These are phyloP conservation scores for Steromphala cineraria DNA, from an alignment of 2,888 invertebrate genomes.

Conservation along the genomic window DNA sequence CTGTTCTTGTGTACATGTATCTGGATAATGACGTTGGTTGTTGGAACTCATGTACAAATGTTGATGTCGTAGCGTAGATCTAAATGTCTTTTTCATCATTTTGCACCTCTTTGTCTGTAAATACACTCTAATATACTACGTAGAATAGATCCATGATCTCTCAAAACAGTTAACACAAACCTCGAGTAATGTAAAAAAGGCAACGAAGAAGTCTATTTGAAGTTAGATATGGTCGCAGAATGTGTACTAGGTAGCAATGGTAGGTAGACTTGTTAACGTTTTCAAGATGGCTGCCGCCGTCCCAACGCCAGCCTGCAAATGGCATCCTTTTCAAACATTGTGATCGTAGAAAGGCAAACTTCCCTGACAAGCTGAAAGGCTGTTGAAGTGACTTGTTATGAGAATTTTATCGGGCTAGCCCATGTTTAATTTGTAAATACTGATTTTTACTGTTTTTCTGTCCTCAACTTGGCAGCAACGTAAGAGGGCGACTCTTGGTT, in stretches of 20 bases:
- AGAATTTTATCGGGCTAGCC: conserved; percentile 13
- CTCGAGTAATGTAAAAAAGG: background rate
- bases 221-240: background rate
- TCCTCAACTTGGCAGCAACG: background rate
- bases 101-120: conserved; percentile 1
- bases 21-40: too few species aligned
- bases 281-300: conserved; percentile 10
- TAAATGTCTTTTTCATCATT: background rate
- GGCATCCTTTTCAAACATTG: conserved; percentile 1
- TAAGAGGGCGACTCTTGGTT: background rate
- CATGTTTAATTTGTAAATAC: conserved; percentile 17
- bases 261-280: background rate
- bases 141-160: background rate
- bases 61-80: background rate
- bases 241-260: background rate
- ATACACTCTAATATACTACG: background rate
- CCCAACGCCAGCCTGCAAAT: background rate
- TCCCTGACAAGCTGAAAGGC: background rate
- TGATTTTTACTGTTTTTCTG: conserved; percentile 9
- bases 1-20: too few species aligned
- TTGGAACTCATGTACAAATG: too few species aligned
- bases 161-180: background rate
- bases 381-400: conserved; percentile 1
- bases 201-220: conserved; percentile 2
- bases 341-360: background rate